Evolutionary conservation across 2,888 invertebrate genomes (phyloP), one percentile per base, ranked within the genome.

Genomic region (Melieria picta): DNA sequence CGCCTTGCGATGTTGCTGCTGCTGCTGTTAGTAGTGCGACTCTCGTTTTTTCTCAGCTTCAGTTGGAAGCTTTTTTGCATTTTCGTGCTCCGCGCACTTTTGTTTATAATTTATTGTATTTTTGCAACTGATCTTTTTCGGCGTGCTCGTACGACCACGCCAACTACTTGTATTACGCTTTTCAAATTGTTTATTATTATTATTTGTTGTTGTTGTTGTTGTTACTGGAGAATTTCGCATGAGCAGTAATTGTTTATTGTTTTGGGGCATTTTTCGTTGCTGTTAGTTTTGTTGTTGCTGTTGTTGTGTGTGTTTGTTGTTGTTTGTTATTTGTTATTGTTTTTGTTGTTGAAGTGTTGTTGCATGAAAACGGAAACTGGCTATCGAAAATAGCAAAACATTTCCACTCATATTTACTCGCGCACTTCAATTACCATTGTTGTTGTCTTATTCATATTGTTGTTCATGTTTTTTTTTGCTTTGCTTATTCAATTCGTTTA

Each of bases 201-300:
- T 62, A 16, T 47, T 43, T 62, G 61, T 52, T 74, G 73, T 74
- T 75, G 57, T 46, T 5, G 43, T n/a, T 42, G n/a, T 46, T 46
- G n/a, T 61, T 61, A 30, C 16, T 55, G n/a, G n/a, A 13, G n/a
- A 13, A 7, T 55, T 55, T 55, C 16, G 55, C 16, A 9, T 61
- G 11, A 46, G 13, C 61, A 46, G 46, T 46, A 46, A 46, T 45
- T 61, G 45, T 61, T 61, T 61, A 61, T 61, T 61, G 30, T 61
- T 30, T 43, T 61, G 13, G n/a, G 46, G n/a, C 61, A 13, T 52
- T 58, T 30, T 55, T 62, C n/a, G 7, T 50, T 46, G 11, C 5
- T 45, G 42, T 69, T 43, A 42, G 11, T n/a, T 52, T 30, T 56
- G 47, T 16, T 57, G 55, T 58, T 67, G 10, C 13, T 48, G 60